Conservation (phyloP, 2,113 vertebrate species). For the Jacana jacana region DNA sequence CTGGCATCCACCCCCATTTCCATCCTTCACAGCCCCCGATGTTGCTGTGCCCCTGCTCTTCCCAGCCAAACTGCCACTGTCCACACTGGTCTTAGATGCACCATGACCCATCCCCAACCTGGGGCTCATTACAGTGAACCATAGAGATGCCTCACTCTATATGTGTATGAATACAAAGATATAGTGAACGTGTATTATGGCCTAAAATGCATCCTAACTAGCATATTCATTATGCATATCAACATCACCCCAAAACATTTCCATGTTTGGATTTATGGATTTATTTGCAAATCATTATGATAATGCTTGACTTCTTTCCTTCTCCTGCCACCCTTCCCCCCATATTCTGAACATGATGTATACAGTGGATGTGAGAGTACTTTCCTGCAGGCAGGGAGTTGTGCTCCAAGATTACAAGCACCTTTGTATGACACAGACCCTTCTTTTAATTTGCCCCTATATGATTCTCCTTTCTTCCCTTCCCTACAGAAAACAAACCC, state of each 20-base stretch:
- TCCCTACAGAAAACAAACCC: not conserved
- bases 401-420: not conserved
- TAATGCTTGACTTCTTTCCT: not conserved
- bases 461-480: not conserved
- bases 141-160: not conserved
- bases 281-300: not conserved
- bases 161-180: not conserved
- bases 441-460: not conserved
- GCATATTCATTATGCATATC: not conserved
- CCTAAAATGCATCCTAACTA: not conserved
- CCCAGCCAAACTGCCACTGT: not conserved
- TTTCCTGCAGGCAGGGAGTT: not conserved
- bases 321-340: no score
- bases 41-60: not conserved
- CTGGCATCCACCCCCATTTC: not conserved
- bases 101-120: not conserved
- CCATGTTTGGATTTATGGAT: not conserved
- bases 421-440: not conserved
- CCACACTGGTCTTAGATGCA: rapidly evolving
- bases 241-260: not conserved
- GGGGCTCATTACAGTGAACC: not conserved
- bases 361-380: not conserved
- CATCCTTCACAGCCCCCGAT: rapidly evolving
- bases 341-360: not conserved
- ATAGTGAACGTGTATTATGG: not conserved